phyloP scores from a whole-genome alignment of 2,113 vertebrate genomes.

The Panthera leo region DNA sequence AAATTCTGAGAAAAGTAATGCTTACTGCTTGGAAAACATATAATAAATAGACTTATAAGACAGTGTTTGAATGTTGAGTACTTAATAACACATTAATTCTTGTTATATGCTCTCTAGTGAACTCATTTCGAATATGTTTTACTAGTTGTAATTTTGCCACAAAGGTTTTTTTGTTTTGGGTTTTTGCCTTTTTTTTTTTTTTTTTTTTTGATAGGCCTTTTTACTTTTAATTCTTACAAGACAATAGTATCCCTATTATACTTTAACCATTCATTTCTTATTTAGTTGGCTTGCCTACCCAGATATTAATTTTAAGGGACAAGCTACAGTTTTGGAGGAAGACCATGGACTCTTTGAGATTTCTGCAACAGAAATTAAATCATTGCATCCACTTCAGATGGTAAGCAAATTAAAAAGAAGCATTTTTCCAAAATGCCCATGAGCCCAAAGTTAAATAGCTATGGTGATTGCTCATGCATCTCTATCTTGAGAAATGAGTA shows the following conservation, averaged over 20 bases:
- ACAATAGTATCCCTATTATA: background rate
- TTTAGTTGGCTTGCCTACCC: conserved; percentile 91
- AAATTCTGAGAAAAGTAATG: conserved; percentile 31
- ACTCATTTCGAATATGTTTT: conserved; percentile 26
- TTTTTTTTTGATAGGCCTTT: background rate
- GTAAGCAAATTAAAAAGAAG: conserved; percentile 80
- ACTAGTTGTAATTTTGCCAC: conserved; percentile 8
- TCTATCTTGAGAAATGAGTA: background rate
- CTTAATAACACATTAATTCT: background rate
- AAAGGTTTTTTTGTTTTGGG: background rate
- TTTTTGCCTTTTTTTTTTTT: background rate
- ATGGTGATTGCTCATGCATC: background rate
- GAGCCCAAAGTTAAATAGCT: background rate
- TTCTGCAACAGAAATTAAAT: conserved; percentile 85
- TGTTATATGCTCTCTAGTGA: background rate
- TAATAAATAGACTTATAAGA: background rate
- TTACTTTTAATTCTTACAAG: background rate
- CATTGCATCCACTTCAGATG: conserved; percentile 89
- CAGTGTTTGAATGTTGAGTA: background rate
- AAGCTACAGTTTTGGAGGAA: conserved; percentile 86
- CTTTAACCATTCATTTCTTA: conserved; percentile 67
- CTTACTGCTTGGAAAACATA: background rate
- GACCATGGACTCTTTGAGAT: conserved; percentile 79
- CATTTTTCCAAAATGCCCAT: background rate
- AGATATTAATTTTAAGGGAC: conserved; percentile 87